phyloP scores from a whole-genome alignment of 1,140 invertebrate species.

The Penaeus chinensis region DNA sequence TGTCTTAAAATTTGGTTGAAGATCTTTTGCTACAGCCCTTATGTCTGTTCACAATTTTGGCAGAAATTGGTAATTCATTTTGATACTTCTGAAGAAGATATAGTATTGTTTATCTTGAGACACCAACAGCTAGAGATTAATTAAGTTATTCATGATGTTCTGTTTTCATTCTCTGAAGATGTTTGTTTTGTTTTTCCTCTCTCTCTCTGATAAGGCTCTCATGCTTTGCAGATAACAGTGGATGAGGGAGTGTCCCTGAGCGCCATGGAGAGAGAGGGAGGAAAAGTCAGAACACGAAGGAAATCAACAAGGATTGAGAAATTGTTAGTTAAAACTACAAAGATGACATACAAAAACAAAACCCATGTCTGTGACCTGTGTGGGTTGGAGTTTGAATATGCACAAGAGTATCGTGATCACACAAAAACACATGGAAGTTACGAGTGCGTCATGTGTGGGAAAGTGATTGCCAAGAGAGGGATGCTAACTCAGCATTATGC shows the following conservation, averaged over 20 bases:
- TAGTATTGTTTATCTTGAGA: too few species aligned
- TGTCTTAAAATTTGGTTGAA: too few species aligned
- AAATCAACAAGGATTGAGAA: not conserved
- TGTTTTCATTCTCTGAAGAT: not conserved
- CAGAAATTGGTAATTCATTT: too few species aligned
- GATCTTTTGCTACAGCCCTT: too few species aligned
- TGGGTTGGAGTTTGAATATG: slow-evolving; percentile 26
- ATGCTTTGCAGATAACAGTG: slow-evolving; percentile 37
- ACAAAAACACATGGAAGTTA: slow-evolving; percentile 36
- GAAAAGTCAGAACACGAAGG: not conserved
- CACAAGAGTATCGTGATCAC: slow-evolving; percentile 32
- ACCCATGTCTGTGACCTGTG: slow-evolving; percentile 34
- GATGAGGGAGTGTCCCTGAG: not conserved
- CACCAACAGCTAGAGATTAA: too few species aligned
- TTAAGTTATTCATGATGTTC: too few species aligned
- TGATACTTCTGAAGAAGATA: too few species aligned
- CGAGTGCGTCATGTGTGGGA: slow-evolving; percentile 35
- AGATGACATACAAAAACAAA: slow-evolving; percentile 22
- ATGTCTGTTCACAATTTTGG: too few species aligned
- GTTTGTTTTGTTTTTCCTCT: not conserved
- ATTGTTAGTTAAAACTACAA: not conserved
- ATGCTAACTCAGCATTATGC: slow-evolving; percentile 43
- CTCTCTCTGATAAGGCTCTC: slow-evolving; percentile 31
- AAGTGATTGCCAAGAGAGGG: slow-evolving; percentile 33
- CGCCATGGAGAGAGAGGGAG: slow-evolving; percentile 26